Percentiles rank a stretch among this genome's conserved stretches.
phyloP scores from a whole-genome alignment of 2,888 invertebrate species.

The Ethmia dodecea region DNA sequence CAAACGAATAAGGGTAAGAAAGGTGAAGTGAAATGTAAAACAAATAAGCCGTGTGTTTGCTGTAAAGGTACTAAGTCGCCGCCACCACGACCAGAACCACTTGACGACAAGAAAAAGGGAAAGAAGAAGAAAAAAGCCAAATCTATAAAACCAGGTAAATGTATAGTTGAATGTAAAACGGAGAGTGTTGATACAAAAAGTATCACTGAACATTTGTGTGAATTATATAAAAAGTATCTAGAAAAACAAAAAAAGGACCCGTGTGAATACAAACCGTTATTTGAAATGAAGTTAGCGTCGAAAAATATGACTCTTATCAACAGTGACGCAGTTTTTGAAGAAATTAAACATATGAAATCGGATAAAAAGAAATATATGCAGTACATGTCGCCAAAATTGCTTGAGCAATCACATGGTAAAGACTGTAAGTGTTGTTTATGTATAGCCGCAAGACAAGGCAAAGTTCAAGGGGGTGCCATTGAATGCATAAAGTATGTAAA shows the following conservation, averaged over 20 bases:
- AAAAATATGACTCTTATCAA: slow-evolving; percentile 19
- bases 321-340: slow-evolving; percentile 15
- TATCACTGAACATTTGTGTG: no score
- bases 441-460: background rate
- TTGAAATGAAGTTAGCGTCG: slow-evolving; percentile 18
- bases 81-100: background rate
- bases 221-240: no score
- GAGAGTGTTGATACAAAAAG: background rate
- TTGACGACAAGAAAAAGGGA: background rate
- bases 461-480: no score
- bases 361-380: background rate
- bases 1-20: no score
- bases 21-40: background rate
- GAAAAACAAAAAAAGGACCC: background rate
- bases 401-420: slow-evolving; percentile 7
- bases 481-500: no score
- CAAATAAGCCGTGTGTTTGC: slow-evolving; percentile 3
- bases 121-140: background rate
- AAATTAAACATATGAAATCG: background rate
- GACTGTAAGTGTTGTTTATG: slow-evolving; percentile 15
- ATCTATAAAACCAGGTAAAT: background rate
- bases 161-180: background rate
- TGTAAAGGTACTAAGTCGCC: background rate
- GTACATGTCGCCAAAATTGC: background rate
- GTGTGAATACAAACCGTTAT: slow-evolving; percentile 4